Evolutionary conservation across 1,140 invertebrate genomes (phyloP).

Genomic region (Drosophila erecta): DNA sequence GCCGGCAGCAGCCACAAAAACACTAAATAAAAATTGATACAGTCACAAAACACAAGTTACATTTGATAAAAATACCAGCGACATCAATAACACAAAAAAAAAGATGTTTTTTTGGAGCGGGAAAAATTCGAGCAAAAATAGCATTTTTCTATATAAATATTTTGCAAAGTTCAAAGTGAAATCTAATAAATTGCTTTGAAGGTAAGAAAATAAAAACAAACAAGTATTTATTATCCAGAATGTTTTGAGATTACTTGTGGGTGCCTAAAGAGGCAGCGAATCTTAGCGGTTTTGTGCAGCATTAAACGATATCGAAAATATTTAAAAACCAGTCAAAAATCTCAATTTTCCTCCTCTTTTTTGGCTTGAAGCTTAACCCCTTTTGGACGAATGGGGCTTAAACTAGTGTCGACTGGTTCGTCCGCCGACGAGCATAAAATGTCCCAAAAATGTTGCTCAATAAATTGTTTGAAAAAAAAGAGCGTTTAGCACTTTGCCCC

Average conservation of each 20-base stretch:
- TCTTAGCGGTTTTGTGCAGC: no score
- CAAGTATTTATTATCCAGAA: no score
- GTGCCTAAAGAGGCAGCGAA: neutral
- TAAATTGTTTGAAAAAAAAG: constrained; percentile 62
- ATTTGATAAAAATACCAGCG: constrained; percentile 17
- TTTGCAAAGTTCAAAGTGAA: neutral
- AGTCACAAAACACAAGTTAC: constrained; percentile 15
- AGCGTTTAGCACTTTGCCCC: constrained; percentile 17
- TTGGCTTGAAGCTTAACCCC: neutral
- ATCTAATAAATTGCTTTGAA: no score
- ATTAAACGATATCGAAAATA: neutral
- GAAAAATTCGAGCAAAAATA: neutral
- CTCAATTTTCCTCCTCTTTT: neutral
- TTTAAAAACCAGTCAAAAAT: neutral
- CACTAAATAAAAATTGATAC: constrained; percentile 44
- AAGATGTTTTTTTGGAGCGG: neutral
- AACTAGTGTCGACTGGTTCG: constrained; percentile 13
- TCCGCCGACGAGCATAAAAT: constrained; percentile 42
- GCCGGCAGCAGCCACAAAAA: constrained; percentile 20
- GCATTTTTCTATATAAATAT: neutral
- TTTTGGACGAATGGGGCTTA: neutral
- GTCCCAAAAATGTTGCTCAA: constrained; percentile 54
- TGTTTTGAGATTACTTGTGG: no score
- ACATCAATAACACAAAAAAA: neutral
- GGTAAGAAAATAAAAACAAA: no score